A percentile compares a stretch with the other conserved stretches of the same genome.
Conservation (phyloP, 2,888 invertebrate species). For the Pediacus dermestoides region DNA sequence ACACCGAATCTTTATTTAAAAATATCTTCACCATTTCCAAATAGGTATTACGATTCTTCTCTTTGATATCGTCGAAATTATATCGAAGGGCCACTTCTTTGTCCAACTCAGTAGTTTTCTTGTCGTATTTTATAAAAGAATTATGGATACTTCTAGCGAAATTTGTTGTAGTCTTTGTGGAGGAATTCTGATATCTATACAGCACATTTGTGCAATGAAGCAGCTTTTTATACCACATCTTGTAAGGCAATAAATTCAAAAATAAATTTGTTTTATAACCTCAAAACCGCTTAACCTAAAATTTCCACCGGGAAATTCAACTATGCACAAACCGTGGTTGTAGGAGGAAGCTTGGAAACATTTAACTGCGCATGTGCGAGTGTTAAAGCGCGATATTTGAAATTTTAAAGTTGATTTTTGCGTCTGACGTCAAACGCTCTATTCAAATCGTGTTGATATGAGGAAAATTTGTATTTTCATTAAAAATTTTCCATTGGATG, state of each 20-base stretch:
- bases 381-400: too few species aligned
- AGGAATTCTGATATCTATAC: background rate
- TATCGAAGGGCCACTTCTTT: slow-evolving; percentile 50
- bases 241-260: background rate
- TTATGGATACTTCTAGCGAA: slow-evolving; percentile 9
- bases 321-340: too few species aligned
- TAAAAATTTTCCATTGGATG: too few species aligned
- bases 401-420: too few species aligned
- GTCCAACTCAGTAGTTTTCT: slow-evolving; percentile 2
- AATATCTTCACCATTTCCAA: slow-evolving; percentile 73
- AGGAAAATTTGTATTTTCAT: too few species aligned
- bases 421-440: too few species aligned
- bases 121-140: slow-evolving; percentile 14
- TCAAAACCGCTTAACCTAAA: too few species aligned
- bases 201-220: background rate
- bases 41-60: slow-evolving; percentile 66
- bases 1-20: slow-evolving; percentile 58
- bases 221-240: background rate
- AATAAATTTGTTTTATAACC: too few species aligned
- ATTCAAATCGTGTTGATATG: too few species aligned
- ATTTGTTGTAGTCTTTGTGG: slow-evolving; percentile 1
- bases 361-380: too few species aligned
- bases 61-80: slow-evolving; percentile 52
- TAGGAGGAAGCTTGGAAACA: too few species aligned
- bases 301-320: too few species aligned